Percentiles rank a stretch among this genome's conserved stretches.
phyloP scores from a whole-genome alignment of 2,888 invertebrate species.

The Gibbula magus region DNA sequence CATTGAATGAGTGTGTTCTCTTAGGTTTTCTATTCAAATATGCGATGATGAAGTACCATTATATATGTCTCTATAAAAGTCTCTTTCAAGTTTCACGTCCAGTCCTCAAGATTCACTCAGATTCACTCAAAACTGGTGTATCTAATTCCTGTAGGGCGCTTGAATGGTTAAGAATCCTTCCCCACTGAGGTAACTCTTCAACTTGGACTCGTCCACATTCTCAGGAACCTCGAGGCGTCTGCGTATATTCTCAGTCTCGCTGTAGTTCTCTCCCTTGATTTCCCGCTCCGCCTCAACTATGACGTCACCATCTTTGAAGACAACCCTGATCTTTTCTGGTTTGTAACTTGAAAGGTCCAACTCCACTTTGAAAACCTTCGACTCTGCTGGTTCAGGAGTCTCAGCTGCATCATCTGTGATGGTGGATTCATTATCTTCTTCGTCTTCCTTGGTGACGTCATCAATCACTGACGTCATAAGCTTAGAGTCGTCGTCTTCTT shows the following conservation, averaged over 20 bases:
- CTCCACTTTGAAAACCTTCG: neutral
- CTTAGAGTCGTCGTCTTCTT: neutral
- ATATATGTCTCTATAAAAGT: no score
- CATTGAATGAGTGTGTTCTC: no score
- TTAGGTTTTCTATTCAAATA: no score
- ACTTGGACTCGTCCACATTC: conserved; percentile 13
- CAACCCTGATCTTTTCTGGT: conserved; percentile 1
- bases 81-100: no score
- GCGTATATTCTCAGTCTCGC: neutral
- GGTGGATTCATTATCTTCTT: neutral
- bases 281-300: neutral
- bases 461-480: neutral
- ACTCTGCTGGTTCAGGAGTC: neutral
- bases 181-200: neutral
- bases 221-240: neutral
- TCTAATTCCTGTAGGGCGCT: neutral
- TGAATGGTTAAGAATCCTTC: neutral
- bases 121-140: no score
- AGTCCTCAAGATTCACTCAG: no score
- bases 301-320: neutral
- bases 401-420: neutral
- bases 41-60: no score
- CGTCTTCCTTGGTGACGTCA: neutral
- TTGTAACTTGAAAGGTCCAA: conserved; percentile 1
- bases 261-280: neutral